phyloP scores from a whole-genome alignment of 2,113 vertebrate species.

The Notechis scutatus region DNA sequence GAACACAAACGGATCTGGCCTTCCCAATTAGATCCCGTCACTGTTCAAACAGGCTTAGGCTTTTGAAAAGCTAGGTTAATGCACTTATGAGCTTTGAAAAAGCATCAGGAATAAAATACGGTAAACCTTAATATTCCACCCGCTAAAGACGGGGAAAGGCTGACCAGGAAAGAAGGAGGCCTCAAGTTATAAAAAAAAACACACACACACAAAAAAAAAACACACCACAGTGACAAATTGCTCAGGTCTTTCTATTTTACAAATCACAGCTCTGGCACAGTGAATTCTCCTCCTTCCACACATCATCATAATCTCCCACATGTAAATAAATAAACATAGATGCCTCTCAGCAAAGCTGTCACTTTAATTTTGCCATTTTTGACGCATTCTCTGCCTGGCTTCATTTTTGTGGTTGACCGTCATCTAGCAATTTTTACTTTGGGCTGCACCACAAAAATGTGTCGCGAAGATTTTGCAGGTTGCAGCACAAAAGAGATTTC shows the following conservation, averaged over 20 bases:
- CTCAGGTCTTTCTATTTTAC: neutral
- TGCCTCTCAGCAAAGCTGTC: neutral
- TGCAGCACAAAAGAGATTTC: neutral
- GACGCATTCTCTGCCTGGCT: constrained; percentile 7
- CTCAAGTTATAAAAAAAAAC: constrained; percentile 19
- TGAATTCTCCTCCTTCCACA: neutral
- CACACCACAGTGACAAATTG: neutral
- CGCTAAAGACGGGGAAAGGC: neutral
- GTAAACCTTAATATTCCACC: neutral
- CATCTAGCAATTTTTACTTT: constrained; percentile 36
- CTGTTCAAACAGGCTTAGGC: neutral
- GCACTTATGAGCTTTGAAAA: constrained; percentile 10
- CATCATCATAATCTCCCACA: neutral
- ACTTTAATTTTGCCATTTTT: constrained; percentile 13
- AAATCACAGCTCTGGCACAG: neutral
- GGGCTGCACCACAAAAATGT: constrained; percentile 7
- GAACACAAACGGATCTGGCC: neutral
- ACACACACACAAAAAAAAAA: too few relatives aligned
- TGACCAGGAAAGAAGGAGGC: constrained; percentile 26
- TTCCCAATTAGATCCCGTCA: neutral
- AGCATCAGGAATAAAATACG: neutral
- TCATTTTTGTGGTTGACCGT: constrained; percentile 36
- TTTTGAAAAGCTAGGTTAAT: neutral
- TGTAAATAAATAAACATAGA: neutral
- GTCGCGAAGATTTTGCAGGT: constrained; percentile 4